Percentiles rank a stretch among this genome's conserved stretches.
Evolutionary conservation across 2,797 vertebrate genomes (phyloP).

Genomic region (Gallirallus australis): DNA sequence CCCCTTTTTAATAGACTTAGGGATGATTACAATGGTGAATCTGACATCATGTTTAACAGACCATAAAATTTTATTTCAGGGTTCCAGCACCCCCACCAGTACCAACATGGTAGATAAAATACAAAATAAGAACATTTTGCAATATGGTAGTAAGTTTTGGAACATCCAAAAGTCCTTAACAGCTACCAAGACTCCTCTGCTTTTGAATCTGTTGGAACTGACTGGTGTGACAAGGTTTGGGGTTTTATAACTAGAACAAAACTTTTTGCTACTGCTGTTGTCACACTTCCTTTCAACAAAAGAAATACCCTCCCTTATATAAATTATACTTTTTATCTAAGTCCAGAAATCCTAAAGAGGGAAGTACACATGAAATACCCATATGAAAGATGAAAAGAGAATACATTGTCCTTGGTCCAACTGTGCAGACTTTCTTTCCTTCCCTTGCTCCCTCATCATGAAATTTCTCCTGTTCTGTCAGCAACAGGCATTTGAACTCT

Average conservation of each 20-base stretch:
- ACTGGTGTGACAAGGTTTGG: not conserved
- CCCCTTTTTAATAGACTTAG: not conserved
- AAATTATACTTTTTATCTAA: not conserved
- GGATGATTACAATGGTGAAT: not conserved
- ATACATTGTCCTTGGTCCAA: not conserved
- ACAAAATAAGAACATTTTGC: not conserved
- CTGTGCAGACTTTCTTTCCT: not conserved
- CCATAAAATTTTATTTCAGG: not conserved
- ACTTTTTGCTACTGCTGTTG: not conserved
- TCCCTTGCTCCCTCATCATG: not conserved
- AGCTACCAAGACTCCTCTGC: not conserved
- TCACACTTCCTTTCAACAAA: not conserved
- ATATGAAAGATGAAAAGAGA: not conserved
- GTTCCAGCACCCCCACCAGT: not conserved
- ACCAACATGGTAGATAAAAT: not conserved
- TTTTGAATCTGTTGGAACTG: not conserved
- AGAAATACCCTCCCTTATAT: not conserved
- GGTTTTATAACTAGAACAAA: not conserved
- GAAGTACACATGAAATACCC: not conserved
- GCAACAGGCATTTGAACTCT: not conserved
- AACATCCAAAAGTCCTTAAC: not conserved
- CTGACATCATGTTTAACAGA: not conserved
- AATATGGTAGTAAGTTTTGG: not conserved
- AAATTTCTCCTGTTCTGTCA: not conserved
- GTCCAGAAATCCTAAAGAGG: not conserved